Conservation (phyloP, 2,888 invertebrate genomes). For the Lottia gigantea region DNA sequence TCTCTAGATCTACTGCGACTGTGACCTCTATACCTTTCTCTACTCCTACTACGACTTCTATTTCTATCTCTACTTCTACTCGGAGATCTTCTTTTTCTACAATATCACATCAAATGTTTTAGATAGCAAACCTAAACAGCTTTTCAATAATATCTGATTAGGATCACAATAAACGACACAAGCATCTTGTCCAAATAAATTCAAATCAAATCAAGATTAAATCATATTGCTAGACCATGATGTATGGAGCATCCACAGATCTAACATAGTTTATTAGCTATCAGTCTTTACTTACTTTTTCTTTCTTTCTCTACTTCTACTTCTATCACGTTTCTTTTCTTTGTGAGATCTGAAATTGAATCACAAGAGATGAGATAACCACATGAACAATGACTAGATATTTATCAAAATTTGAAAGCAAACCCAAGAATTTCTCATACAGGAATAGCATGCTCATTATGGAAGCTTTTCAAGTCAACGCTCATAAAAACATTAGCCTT, state of each 20-base stretch:
- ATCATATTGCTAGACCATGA: too few species aligned
- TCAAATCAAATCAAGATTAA: background rate
- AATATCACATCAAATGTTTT: background rate
- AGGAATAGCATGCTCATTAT: too few species aligned
- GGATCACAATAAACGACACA: too few species aligned
- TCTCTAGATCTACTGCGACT: slow-evolving; percentile 12
- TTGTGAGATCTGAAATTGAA: slow-evolving; percentile 2
- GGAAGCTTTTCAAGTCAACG: too few species aligned
- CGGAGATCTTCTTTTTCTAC: slow-evolving; percentile 31
- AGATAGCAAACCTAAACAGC: too few species aligned
- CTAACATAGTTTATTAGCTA: too few species aligned
- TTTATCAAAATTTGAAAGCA: too few species aligned
- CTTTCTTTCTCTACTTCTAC: slow-evolving; percentile 45
- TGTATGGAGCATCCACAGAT: too few species aligned
- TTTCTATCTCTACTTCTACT: slow-evolving; percentile 39
- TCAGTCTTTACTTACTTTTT: slow-evolving; percentile 34
- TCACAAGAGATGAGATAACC: background rate
- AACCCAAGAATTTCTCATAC: too few species aligned
- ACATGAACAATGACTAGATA: too few species aligned
- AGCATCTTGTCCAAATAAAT: background rate
- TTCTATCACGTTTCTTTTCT: slow-evolving; percentile 35
- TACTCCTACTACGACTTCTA: slow-evolving; percentile 39
- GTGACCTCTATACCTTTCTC: slow-evolving; percentile 22
- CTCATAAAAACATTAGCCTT: too few species aligned
- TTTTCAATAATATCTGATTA: too few species aligned